Base-by-base conservation (phyloP, 1,140 invertebrate genomes). In the Dendrolimus kikuchii region DNA sequence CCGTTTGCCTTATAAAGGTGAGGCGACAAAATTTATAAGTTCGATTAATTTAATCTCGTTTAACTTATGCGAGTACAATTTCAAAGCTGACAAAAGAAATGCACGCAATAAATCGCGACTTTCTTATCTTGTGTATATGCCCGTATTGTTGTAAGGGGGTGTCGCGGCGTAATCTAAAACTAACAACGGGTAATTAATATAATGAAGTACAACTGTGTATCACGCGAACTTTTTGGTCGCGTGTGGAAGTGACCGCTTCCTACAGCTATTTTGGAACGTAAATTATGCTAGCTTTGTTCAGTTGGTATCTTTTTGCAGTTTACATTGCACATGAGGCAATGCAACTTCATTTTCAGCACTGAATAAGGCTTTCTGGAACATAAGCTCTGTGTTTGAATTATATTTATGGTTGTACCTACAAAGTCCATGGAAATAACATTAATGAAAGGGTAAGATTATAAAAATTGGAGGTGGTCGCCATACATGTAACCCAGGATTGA, bases 21-120 rank as follows among this genome's bases (percentile, higher is more conserved):
- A 86, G 80, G 72, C 77, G 83, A 84, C 83, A 84, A 84, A 86
- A 86, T 86, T 86, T 86, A 86, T 86, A 86, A 84, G 83, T 86
- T 86, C 83, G 83, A 86, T 86, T 86, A 86, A 78, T 86, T 86
- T 86, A 84, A 86, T 86, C 83, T 86, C 74, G 75, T 73, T 69
- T 86, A 84, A 86, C 81, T 84, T 86, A 86, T 86, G 81, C 81
- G 83, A 81, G 77, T 86, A 84, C 81, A 84, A 86, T 84, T 86
- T 81, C 78, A 81, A 84, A 82, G 78, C 81, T 86, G 83, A 86
- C 83, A 86, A 86, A 86, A 86, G 83, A 86, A 86, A 86, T 86
- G 83, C 81, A 83, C 67, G 80, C 77, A 75, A 84, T 86, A 86
- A 86, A 86, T 86, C 77, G 64, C 71, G 62, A 46, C 61, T 59